Conservation (phyloP, 2,797 vertebrate species). For the Hozukius guyotensis region DNA sequence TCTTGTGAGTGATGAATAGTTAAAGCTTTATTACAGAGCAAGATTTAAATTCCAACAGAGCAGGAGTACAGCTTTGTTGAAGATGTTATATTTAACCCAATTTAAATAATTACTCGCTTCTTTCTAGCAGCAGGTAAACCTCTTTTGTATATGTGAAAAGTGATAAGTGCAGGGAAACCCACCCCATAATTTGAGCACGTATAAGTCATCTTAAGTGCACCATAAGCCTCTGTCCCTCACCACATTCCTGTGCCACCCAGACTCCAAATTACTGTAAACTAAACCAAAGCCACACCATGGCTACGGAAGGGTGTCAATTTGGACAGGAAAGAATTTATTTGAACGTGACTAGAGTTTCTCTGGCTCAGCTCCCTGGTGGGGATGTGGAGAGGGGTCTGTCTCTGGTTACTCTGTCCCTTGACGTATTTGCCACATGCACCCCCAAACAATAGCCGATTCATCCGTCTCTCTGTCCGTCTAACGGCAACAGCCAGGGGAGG, state of each 20-base stretch:
- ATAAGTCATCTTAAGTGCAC: constrained; percentile 62
- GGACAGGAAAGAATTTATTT: constrained; percentile 82
- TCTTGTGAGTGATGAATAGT: constrained; percentile 1
- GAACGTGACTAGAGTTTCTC: constrained; percentile 76
- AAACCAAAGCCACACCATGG: constrained; percentile 71
- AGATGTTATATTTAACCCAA: constrained; percentile 47
- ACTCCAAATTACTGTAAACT: constrained; percentile 79
- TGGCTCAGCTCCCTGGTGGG: constrained; percentile 71
- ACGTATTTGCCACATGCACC: constrained; percentile 70
- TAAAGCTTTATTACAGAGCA: constrained; percentile 32
- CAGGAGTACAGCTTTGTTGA: constrained; percentile 22
- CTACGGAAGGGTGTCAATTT: constrained; percentile 81
- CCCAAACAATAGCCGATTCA: constrained; percentile 81
- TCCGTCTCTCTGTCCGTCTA: constrained; percentile 62
- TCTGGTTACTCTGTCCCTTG: constrained; percentile 71
- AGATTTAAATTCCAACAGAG: constrained; percentile 10
- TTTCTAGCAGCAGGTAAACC: constrained; percentile 50
- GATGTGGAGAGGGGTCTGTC: constrained; percentile 71
- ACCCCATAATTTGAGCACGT: constrained; percentile 67
- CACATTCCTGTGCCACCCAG: constrained; percentile 78
- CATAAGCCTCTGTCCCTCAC: constrained; percentile 60
- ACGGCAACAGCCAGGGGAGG: constrained; percentile 29
- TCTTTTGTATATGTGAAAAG: constrained; percentile 40
- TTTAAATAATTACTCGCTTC: constrained; percentile 44
- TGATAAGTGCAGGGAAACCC: constrained; percentile 51